These are phyloP conservation scores for Eudorcas thomsonii DNA, from an alignment of 2,113 vertebrate species.

Conservation along the genomic window DNA sequence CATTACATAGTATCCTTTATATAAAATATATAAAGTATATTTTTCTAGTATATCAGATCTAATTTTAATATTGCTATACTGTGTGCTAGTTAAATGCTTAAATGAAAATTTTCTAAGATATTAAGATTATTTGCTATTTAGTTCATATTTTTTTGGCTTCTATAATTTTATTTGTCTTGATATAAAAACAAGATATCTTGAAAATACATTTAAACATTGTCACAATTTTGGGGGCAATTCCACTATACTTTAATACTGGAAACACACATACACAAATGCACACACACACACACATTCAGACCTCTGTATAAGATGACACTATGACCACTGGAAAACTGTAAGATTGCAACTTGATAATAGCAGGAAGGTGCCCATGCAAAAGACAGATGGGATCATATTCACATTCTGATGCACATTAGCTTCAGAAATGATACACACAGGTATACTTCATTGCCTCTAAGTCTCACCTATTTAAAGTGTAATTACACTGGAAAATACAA, in stretches of 20 bases:
- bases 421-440: not conserved
- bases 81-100: not conserved
- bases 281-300: not conserved
- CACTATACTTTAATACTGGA: not conserved
- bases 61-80: not conserved
- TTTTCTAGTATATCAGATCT: not conserved
- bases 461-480: not conserved
- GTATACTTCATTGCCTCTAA: not conserved
- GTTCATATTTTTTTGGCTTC: not conserved
- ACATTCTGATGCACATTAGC: accelerated
- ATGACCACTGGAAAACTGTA: accelerated
- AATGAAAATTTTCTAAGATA: not conserved
- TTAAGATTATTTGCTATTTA: not conserved
- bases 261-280: not conserved
- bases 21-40: not conserved
- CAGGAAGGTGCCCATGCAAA: not conserved
- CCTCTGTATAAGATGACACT: no score
- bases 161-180: not conserved
- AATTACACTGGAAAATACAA: not conserved
- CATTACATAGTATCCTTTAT: not conserved
- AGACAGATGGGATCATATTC: not conserved
- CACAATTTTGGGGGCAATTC: not conserved
- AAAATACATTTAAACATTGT: not conserved
- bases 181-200: not conserved
- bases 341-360: no score